phyloP scores from a whole-genome alignment of 2,888 invertebrate genomes.

The Actias luna region DNA sequence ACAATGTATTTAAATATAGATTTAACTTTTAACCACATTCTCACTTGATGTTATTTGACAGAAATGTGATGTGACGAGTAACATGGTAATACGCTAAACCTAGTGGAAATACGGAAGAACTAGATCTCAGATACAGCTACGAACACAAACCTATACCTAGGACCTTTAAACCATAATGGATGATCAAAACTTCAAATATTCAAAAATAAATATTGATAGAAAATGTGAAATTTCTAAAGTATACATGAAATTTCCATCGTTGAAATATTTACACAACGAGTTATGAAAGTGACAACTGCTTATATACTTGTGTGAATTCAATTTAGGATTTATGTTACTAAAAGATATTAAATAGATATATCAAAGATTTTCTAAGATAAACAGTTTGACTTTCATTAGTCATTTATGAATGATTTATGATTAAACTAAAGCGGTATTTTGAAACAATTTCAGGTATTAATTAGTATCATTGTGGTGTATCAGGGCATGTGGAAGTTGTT shows the following conservation, averaged over 20 bases:
- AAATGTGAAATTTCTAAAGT: background rate
- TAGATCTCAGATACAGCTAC: background rate
- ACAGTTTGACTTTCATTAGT: too few relatives aligned
- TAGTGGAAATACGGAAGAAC: too few relatives aligned
- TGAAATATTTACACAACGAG: background rate
- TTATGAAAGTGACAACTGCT: background rate
- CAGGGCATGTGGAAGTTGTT: too few relatives aligned
- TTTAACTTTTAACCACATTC: too few relatives aligned
- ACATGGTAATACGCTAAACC: too few relatives aligned
- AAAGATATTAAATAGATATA: background rate
- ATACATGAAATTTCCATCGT: background rate
- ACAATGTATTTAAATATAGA: too few relatives aligned
- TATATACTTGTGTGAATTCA: background rate
- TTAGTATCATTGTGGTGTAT: too few relatives aligned
- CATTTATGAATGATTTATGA: too few relatives aligned
- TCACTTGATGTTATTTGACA: too few relatives aligned
- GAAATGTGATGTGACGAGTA: too few relatives aligned
- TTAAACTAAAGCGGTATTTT: too few relatives aligned
- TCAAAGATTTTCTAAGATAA: background rate
- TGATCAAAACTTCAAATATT: background rate
- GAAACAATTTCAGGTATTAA: too few relatives aligned
- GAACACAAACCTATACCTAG: background rate
- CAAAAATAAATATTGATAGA: conserved; percentile 10
- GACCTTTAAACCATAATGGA: background rate
- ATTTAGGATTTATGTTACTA: background rate